A percentile compares a stretch with the other conserved stretches of the same genome.
These are phyloP conservation scores for Rhagologus leucostigma DNA, from an alignment of 2,113 vertebrate genomes.

Conservation along the genomic window DNA sequence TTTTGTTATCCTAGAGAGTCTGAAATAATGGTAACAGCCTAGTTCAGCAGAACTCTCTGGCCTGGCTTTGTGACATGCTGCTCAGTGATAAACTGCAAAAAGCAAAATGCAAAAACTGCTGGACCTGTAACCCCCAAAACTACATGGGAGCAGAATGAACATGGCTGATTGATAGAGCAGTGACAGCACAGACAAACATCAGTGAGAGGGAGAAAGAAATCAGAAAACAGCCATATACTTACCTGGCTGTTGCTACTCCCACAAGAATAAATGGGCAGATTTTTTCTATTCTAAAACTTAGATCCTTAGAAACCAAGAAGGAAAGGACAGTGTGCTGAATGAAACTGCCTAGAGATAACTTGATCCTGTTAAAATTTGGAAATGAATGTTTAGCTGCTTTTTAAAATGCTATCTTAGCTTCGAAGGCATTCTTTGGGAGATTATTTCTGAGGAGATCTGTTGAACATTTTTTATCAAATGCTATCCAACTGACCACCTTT, in stretches of 20 bases:
- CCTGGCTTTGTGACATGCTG: constrained; percentile 7
- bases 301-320: neutral
- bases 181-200: constrained; percentile 65
- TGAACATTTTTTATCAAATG: neutral
- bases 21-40: neutral
- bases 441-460: neutral
- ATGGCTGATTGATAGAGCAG: constrained; percentile 61
- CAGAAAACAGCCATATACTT: constrained; percentile 63
- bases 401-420: neutral
- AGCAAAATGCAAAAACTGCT: constrained; percentile 59
- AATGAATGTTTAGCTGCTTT: neutral
- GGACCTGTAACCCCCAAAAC: constrained; percentile 37
- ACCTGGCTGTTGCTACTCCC: constrained; percentile 61
- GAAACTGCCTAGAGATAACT: neutral
- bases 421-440: neutral
- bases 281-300: neutral
- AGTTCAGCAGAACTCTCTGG: constrained; percentile 1
- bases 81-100: constrained; percentile 24
- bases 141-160: constrained; percentile 50
- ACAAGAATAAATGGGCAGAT: constrained; percentile 23
- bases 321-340: neutral
- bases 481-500: neutral
- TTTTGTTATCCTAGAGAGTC: neutral
- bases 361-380: neutral
- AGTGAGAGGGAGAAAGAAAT: constrained; percentile 50